These are phyloP conservation scores for Mormyrus iriodes DNA, from an alignment of 2,113 vertebrate genomes.

Conservation along the genomic window DNA sequence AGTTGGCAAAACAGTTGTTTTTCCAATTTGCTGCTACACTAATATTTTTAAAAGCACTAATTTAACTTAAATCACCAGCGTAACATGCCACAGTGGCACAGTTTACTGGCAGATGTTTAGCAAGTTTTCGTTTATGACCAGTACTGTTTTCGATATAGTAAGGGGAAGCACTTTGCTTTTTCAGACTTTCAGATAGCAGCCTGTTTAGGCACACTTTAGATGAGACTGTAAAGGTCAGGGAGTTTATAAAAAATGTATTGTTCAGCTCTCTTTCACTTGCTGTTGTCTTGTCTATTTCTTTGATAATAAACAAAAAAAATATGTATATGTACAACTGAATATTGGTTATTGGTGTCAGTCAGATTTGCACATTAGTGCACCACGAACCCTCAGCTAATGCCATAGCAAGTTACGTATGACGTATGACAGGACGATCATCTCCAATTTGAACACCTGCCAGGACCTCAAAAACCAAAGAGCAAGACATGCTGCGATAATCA, in stretches of 20 bases:
- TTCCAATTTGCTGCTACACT: neutral
- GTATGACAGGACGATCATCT: too few species aligned
- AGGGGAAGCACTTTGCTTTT: neutral
- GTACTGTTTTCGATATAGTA: neutral
- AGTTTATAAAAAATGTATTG: neutral
- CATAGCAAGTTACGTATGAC: neutral
- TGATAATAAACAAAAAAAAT: neutral
- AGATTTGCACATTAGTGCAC: neutral
- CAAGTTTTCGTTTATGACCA: neutral
- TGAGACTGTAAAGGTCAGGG: neutral
- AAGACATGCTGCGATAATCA: neutral
- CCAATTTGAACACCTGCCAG: neutral
- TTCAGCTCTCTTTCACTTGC: neutral
- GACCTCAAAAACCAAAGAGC: neutral
- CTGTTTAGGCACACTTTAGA: neutral
- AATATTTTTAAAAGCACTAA: neutral
- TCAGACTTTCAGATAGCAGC: neutral
- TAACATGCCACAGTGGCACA: neutral
- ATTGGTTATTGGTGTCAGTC: neutral
- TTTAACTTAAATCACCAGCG: neutral
- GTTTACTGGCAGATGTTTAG: neutral
- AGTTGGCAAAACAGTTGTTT: neutral
- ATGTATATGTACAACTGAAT: neutral
- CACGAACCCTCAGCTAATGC: neutral
- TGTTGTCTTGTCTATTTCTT: neutral